Evolutionary conservation across 2,113 vertebrate species (phyloP).

Genomic region (Pseudolaguvia tuberculata): DNA sequence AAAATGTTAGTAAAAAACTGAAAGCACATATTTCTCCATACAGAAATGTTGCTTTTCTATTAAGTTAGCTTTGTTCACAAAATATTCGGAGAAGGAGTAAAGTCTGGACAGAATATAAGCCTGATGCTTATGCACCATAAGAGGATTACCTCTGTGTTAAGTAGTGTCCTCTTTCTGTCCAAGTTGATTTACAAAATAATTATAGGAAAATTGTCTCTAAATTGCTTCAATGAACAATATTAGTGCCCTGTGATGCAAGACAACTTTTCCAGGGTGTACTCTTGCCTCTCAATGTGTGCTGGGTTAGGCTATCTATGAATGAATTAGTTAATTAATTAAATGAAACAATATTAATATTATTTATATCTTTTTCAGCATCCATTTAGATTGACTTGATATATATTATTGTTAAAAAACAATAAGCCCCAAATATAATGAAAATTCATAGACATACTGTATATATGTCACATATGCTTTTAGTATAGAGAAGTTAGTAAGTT

Average conservation of each 20-base stretch:
- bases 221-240: no score
- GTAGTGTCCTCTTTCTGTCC: conserved; percentile 59
- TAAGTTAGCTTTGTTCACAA: conserved; percentile 59
- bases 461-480: no score
- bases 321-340: no score
- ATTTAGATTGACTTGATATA: neutral
- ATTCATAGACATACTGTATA: no score
- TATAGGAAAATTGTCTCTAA: neutral
- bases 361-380: neutral
- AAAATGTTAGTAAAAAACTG: conserved; percentile 53
- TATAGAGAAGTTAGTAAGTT: no score
- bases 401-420: neutral
- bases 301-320: no score
- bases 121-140: conserved; percentile 73
- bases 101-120: conserved; percentile 76
- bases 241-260: no score
- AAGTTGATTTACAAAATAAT: conserved; percentile 48
- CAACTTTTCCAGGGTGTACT: no score
- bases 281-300: no score
- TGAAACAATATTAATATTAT: neutral
- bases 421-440: neutral
- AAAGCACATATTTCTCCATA: conserved; percentile 65
- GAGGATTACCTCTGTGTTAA: conserved; percentile 81
- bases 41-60: conserved; percentile 34
- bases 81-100: conserved; percentile 68